Base-by-base conservation (phyloP, 2,113 vertebrate species). In the Sapayoa aenigma region DNA sequence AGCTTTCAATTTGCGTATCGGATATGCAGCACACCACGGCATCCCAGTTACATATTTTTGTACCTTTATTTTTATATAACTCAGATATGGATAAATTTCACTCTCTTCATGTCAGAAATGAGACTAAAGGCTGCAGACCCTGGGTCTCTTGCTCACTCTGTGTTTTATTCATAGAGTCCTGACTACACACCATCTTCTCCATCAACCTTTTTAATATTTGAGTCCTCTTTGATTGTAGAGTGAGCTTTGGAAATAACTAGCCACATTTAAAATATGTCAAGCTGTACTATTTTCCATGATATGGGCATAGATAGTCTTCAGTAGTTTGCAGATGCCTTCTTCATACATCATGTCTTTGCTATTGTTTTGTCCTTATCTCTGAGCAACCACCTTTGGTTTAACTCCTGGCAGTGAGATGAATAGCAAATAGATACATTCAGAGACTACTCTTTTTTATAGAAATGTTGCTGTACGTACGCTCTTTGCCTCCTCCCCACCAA, bases 401-500 rank as follows among this genome's bases (percentile, higher is more conserved):
- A 77, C 31, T 74, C 10, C 33, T 63, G 23, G 24, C 5, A 79
- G 33, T 59, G 52, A 53, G 14, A 37, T 50, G 71, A 66, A 67
- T 41, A 63, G 6, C 46, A 90, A 95, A 39, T 18, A 77, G 31
- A 65, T 47, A 73, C 1, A 42, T 65, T 68, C 12, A 59, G 14
- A 72, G 31, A 69, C 18, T 42, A 35, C 3, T 41, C 9, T 49
- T 41, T 41, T 65, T 79, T 78, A 31, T 14, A 42, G 20, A 65
- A 90, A 78, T 49, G 37, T 9, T n/a, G 1, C 14, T 55, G 27
- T 33, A 35, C 8, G 66, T 85, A 25, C 4, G 63, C 1, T 63
- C 7, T 12, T 14, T 47, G 20, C 14, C 5, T 1, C 1, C 0
- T 1, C 5, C 4, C 3, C 11, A 2, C 11, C 1, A 46, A 16